These are phyloP conservation scores for Todiramphus chloris DNA, from an alignment of 2,113 vertebrate species.

Conservation along the genomic window DNA sequence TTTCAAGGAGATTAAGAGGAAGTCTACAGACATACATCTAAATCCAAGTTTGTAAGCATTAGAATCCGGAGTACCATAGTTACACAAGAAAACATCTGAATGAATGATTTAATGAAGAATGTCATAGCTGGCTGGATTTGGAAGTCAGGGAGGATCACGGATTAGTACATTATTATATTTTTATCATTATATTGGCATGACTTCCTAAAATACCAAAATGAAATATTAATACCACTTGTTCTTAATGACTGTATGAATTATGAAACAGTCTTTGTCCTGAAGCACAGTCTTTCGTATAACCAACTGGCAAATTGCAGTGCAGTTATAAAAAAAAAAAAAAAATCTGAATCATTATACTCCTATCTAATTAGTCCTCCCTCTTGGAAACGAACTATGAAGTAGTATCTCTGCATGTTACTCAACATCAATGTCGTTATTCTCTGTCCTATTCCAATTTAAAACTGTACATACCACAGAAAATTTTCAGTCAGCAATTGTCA, in stretches of 20 bases:
- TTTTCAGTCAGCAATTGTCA: not conserved
- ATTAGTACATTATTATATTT: not conserved
- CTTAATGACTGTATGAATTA: not conserved
- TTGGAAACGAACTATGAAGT: not conserved
- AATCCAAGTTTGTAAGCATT: not conserved
- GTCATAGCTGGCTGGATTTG: not conserved
- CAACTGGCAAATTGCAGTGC: not conserved
- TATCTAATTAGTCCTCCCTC: not conserved
- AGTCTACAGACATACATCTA: not conserved
- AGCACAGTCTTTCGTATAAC: not conserved
- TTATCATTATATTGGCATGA: not conserved
- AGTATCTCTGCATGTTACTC: not conserved
- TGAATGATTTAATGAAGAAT: not conserved
- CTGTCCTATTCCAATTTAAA: not conserved
- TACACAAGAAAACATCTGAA: not conserved
- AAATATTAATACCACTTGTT: not conserved
- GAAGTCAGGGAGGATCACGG: not conserved
- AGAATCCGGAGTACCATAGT: not conserved
- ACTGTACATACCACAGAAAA: not conserved
- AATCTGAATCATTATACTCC: not conserved
- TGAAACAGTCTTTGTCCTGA: not conserved
- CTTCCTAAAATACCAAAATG: not conserved
- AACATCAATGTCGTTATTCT: not conserved
- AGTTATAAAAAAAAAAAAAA: not conserved
- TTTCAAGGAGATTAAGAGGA: not conserved